Percentiles rank a stretch among this genome's conserved stretches.
These are phyloP conservation scores for Eumerus sabulonum DNA, from an alignment of 2,888 invertebrate species.

Conservation along the genomic window DNA sequence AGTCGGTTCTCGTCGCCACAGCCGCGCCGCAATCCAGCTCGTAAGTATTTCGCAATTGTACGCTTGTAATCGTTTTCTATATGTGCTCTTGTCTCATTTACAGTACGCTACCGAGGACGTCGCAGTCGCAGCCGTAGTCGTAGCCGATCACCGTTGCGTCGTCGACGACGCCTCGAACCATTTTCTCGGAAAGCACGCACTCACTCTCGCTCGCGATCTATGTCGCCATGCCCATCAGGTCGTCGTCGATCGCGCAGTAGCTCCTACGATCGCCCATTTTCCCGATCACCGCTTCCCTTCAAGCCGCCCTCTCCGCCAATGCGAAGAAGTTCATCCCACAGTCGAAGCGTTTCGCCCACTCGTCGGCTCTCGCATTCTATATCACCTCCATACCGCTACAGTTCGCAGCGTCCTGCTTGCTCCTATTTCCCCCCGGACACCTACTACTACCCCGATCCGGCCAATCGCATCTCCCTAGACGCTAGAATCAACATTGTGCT, in stretches of 20 bases:
- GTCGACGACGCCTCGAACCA: conserved; percentile 67
- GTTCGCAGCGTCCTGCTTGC: conserved; percentile 44
- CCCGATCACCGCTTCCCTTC: conserved; percentile 76
- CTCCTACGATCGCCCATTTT: conserved; percentile 74
- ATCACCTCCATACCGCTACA: conserved; percentile 68
- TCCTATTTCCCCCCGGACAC: conserved; percentile 66
- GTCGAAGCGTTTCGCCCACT: conserved; percentile 37
- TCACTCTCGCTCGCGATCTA: conserved; percentile 67
- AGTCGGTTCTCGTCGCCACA: conserved; percentile 69
- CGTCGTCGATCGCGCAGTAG: conserved; percentile 55
- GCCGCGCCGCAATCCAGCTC: conserved; percentile 31
- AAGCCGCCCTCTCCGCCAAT: conserved; percentile 77
- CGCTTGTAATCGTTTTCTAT: not conserved
- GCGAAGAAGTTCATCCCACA: conserved; percentile 74
- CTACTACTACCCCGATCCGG: conserved; percentile 75
- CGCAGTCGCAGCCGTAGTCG: conserved; percentile 72
- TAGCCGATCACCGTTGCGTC: conserved; percentile 72
- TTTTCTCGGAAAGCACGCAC: conserved; percentile 56
- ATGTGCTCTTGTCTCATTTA: not conserved
- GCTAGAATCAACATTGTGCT: conserved; percentile 72
- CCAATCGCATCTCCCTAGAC: conserved; percentile 72
- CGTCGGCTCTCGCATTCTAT: conserved; percentile 39
- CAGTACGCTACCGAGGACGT: conserved; percentile 56
- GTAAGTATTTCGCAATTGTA: not conserved
- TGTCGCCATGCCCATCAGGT: conserved; percentile 63